Conservation (phyloP, 2,113 vertebrate genomes). For the Ctenodactylus gundi region DNA sequence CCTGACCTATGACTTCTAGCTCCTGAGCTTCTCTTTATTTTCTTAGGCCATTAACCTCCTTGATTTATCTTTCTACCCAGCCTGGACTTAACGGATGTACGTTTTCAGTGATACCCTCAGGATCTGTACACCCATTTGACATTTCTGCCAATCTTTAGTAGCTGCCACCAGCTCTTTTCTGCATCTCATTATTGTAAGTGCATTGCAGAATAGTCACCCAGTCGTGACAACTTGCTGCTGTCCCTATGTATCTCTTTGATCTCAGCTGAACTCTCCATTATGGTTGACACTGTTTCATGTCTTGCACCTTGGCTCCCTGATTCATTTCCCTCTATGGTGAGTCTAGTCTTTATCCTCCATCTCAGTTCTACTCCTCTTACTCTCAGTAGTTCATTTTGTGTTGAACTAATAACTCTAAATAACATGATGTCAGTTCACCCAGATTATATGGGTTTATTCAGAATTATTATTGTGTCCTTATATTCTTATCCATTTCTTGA, state of each 20-base stretch:
- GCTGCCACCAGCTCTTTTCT: not conserved
- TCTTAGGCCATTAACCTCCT: conserved; percentile 14
- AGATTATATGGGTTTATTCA: not conserved
- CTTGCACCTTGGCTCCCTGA: conserved; percentile 5
- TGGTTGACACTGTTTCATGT: not conserved
- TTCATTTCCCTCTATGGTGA: not conserved
- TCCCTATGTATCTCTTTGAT: not conserved
- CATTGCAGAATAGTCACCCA: not conserved
- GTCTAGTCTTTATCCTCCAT: not conserved
- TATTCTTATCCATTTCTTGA: not conserved
- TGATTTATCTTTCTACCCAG: not conserved
- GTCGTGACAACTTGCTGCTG: not conserved
- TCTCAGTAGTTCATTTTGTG: conserved; percentile 5
- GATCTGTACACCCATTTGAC: not conserved
- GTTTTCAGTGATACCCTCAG: not conserved
- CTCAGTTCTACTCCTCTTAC: not conserved
- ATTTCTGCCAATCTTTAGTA: not conserved
- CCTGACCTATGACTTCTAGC: not conserved
- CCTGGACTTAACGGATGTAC: not conserved
- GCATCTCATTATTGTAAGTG: not conserved
- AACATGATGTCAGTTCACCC: not conserved
- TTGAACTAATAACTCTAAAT: conserved; percentile 1
- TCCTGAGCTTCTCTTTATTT: conserved; percentile 11
- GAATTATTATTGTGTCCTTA: not conserved
- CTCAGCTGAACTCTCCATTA: not conserved